Percentiles rank a stretch among this genome's conserved stretches.
phyloP scores from a whole-genome alignment of 2,113 vertebrate genomes.

The Gobiocypris rarus region DNA sequence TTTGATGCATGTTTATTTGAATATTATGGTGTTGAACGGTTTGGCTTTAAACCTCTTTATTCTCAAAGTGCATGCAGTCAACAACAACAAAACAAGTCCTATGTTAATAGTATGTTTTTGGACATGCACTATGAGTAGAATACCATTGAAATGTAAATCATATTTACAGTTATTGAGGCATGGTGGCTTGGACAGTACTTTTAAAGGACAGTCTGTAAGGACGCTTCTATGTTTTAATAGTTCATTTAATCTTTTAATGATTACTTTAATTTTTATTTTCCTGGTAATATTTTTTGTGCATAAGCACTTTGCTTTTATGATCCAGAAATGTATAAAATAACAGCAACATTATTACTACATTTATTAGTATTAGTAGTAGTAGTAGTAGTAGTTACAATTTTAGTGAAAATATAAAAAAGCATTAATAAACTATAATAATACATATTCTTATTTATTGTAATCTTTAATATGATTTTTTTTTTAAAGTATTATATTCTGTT shows the following conservation, averaged over 20 bases:
- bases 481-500: neutral
- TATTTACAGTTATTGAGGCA: neutral
- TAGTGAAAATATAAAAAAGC: neutral
- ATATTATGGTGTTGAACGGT: neutral
- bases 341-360: neutral
- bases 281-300: neutral
- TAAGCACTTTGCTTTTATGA: neutral
- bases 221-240: neutral
- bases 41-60: neutral
- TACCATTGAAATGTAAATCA: neutral
- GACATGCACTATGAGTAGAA: neutral
- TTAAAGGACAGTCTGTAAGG: neutral
- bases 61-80: neutral
- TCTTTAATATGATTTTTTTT: neutral
- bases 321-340: neutral
- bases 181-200: neutral
- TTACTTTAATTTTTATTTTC: neutral
- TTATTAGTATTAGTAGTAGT: neutral
- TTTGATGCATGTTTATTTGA: neutral
- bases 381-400: neutral
- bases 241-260: neutral
- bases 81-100: neutral
- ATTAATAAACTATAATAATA: neutral
- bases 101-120: neutral
- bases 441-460: neutral